Base-by-base conservation (phyloP, 2,888 invertebrate genomes). In the Lumbricus terrestris region DNA sequence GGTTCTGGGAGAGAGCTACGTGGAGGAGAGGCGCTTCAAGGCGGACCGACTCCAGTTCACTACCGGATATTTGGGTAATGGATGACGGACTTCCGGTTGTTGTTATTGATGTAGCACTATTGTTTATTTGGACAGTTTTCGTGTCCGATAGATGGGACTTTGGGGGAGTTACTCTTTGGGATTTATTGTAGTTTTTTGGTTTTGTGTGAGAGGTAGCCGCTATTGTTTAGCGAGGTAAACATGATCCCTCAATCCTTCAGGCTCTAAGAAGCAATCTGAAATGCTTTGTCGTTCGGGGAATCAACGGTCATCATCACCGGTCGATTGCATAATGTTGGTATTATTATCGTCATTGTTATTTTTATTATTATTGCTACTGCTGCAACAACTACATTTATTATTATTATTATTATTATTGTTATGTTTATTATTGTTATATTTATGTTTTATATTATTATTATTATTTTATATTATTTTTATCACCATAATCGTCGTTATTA, bases 1-100 rank as follows among this genome's bases (percentile, higher is more conserved):
- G 38, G 97, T 97, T 38, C 97, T 97, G 95, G 97, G 97, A 95
- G 97, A 97, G 96, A 91, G 90, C 89, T 90, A 83, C 37, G 88
- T 91, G 3, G 92, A 92, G 88, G 92, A 92, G 89, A 91, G 92
- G 33, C 90, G 92, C 82, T 90, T 92, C 82, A 91, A 92, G 29
- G 91, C 89, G 3, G 91, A 92, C 20, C 91, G 90, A 33, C 91
- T 90, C 88, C 42, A 69, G 23, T 91, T 88, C 89, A 90, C 90
- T 34, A 92, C 92, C 0, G 91, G 91, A 47, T 91, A 91, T 82
- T 90, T 93, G 34, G 92, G 92, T 93, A 85, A 85, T 20, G 5
- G 23, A 34, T 85, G 85, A 85, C 34, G 23, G 20, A n/a, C n/a
- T 69, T n/a, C n/a, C n/a, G n/a, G 6, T 69, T 69, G 6, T 11